Percentiles rank a stretch among this genome's conserved stretches.
Evolutionary conservation across 2,888 invertebrate species (phyloP).

Genomic region (Branchellion lobata): DNA sequence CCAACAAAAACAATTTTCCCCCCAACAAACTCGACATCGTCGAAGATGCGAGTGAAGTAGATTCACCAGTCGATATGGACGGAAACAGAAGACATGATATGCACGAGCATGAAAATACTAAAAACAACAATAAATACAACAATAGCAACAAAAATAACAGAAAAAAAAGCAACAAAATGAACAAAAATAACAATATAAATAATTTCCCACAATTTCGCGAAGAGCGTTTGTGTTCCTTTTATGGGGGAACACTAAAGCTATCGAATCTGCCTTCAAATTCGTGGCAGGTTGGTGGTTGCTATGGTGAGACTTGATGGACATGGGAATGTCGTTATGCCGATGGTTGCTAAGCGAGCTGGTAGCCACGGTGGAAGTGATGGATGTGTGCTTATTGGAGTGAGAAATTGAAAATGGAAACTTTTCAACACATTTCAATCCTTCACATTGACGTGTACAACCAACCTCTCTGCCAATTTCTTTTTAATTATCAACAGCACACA

Average conservation of each 20-base stretch:
- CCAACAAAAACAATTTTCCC: no score
- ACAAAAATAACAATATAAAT: not conserved
- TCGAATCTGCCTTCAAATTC: conserved; percentile 53
- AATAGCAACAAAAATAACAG: not conserved
- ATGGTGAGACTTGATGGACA: no score
- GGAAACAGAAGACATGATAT: not conserved
- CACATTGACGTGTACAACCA: no score
- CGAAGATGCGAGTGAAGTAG: not conserved
- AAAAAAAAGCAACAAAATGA: not conserved
- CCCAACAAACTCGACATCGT: no score
- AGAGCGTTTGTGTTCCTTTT: conserved; percentile 50
- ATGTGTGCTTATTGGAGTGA: no score
- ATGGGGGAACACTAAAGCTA: conserved; percentile 52
- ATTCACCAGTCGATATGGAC: not conserved
- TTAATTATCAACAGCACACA: no score
- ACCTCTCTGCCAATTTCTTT: no score
- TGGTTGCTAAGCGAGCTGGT: no score
- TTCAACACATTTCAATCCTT: no score
- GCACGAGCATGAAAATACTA: not conserved
- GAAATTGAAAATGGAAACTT: no score
- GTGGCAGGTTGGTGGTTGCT: conserved; percentile 56
- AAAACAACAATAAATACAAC: not conserved
- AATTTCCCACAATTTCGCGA: not conserved
- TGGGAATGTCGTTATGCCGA: conserved; percentile 32
- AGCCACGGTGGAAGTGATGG: no score